Percentiles rank a stretch among this genome's conserved stretches.
phyloP scores from a whole-genome alignment of 2,113 vertebrate species.

The Centropus unirufus region DNA sequence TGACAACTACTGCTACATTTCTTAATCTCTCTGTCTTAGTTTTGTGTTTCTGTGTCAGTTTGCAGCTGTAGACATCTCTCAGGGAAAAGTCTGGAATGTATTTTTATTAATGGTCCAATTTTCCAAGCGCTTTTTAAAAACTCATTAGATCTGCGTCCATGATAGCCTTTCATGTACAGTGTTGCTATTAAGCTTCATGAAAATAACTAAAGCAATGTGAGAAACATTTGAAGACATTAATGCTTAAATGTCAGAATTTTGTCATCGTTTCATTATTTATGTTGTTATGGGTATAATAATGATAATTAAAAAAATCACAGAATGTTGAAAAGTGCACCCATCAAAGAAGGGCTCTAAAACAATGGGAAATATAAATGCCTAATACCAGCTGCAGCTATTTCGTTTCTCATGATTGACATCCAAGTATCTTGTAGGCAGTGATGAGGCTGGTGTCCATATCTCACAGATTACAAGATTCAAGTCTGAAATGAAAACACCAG shows the following conservation, averaged over 20 bases:
- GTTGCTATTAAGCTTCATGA: not conserved
- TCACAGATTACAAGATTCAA: not conserved
- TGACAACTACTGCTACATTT: not conserved
- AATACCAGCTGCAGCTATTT: not conserved
- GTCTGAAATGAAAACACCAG: not conserved
- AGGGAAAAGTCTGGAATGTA: slow-evolving; percentile 4
- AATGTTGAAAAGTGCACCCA: not conserved
- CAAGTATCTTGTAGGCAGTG: not conserved
- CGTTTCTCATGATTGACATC: not conserved
- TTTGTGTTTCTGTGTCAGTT: slow-evolving; percentile 29
- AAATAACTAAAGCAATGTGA: not conserved
- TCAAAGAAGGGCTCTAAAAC: not conserved
- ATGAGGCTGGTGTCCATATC: not conserved
- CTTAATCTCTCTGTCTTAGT: not conserved
- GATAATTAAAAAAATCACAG: not conserved
- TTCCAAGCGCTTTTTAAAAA: not conserved
- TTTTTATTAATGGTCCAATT: slow-evolving; percentile 10
- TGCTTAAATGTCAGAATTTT: not conserved
- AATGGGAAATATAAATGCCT: not conserved
- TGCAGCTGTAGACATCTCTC: slow-evolving; percentile 38
- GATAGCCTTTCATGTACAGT: not conserved
- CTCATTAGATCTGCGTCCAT: not conserved
- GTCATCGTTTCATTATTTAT: not conserved
- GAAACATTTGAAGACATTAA: not conserved
- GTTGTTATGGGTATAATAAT: not conserved